phyloP scores from a whole-genome alignment of 2,888 invertebrate species.

The Xanthia togata region DNA sequence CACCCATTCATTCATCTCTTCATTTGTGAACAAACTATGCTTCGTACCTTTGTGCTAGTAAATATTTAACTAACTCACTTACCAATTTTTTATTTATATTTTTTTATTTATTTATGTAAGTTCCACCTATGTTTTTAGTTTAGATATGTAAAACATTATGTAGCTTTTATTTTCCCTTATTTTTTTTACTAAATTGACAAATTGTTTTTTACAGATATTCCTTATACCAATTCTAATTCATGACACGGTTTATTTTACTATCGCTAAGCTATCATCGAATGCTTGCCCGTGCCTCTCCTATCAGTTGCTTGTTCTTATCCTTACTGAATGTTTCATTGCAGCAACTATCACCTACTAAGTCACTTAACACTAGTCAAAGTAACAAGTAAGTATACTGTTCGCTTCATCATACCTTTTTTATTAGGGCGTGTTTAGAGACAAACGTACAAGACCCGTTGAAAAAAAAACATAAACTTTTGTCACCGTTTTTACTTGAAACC shows the following conservation, averaged over 20 bases:
- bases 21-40: slow-evolving; percentile 17
- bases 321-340: slow-evolving; percentile 88
- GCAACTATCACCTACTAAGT: slow-evolving; percentile 90
- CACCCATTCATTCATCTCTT: slow-evolving; percentile 24
- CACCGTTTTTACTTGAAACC: background rate
- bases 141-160: slow-evolving; percentile 17
- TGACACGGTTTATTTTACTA: slow-evolving; percentile 55
- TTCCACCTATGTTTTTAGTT: slow-evolving; percentile 29
- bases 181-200: slow-evolving; percentile 41
- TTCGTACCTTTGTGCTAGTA: slow-evolving; percentile 32
- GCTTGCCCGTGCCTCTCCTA: slow-evolving; percentile 76
- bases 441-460: too few species aligned
- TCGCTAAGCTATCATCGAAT: slow-evolving; percentile 70
- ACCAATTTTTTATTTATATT: slow-evolving; percentile 16
- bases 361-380: slow-evolving; percentile 87
- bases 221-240: slow-evolving; percentile 49
- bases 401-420: slow-evolving; percentile 66
- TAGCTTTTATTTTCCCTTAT: slow-evolving; percentile 16
- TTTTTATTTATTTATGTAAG: slow-evolving; percentile 41
- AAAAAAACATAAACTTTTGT: background rate
- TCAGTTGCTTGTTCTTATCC: slow-evolving; percentile 85
- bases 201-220: slow-evolving; percentile 63
- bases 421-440: slow-evolving; percentile 34
- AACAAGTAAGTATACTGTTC: slow-evolving; percentile 85
- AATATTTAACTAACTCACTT: slow-evolving; percentile 27